Percentiles rank a stretch among this genome's conserved stretches.
phyloP scores from a whole-genome alignment of 2,888 invertebrate genomes.

The Hyles lineata region DNA sequence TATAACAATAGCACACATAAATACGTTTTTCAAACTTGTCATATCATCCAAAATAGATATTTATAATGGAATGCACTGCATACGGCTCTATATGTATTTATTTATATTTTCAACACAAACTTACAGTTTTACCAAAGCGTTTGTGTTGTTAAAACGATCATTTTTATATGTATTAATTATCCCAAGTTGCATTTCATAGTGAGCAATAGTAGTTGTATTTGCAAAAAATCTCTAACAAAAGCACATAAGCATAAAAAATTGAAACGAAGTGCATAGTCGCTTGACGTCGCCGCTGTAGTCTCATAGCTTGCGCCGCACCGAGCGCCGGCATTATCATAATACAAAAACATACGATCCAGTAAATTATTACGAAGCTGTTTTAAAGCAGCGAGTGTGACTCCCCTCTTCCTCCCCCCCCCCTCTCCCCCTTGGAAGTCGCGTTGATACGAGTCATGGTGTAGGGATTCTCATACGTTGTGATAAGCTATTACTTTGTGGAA shows the following conservation, averaged over 20 bases:
- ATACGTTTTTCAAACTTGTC: too few relatives aligned
- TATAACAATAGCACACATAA: too few relatives aligned
- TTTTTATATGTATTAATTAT: too few relatives aligned
- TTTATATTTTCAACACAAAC: too few relatives aligned
- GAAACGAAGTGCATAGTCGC: background rate
- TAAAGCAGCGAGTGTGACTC: background rate
- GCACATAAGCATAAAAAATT: background rate
- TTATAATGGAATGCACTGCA: too few relatives aligned
- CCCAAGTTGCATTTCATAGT: too few relatives aligned
- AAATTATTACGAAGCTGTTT: background rate
- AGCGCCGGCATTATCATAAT: slow-evolving; percentile 26
- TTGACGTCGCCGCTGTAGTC: background rate
- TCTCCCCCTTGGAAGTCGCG: background rate
- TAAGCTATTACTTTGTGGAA: background rate
- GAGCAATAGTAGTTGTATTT: too few relatives aligned
- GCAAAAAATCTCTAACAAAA: background rate
- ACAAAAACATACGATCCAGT: slow-evolving; percentile 3
- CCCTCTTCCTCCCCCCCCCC: background rate
- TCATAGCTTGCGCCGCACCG: background rate
- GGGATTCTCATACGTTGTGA: background rate
- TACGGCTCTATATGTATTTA: too few relatives aligned
- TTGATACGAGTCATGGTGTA: background rate
- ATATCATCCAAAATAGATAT: too few relatives aligned
- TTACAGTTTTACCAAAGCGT: too few relatives aligned
- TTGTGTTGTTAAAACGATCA: too few relatives aligned